Evolutionary conservation across 2,888 invertebrate genomes (phyloP), one percentile per base, ranked within the genome.

Genomic region (Octodonta nipae): DNA sequence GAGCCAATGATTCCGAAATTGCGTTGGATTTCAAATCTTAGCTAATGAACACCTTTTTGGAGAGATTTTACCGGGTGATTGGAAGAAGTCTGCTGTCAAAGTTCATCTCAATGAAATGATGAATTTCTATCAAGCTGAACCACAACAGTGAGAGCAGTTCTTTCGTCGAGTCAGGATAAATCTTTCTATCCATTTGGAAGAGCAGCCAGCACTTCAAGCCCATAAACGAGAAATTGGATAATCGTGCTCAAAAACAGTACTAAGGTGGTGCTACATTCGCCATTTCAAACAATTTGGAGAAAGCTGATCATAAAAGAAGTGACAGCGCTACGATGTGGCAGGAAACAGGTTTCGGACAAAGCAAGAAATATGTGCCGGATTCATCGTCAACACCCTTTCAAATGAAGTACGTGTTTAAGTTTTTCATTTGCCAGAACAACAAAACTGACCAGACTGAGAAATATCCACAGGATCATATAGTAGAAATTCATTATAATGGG

Each of bases 191-290:
- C 40, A 4, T 41, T 41, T 30, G 34, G 36, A 12, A 34, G 26
- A 6, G 20, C 25, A 5, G 13, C 33, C 2, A 36, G 30, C 26
- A 88, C 63, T 87, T 88, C 65, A 73, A 77, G 44, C 86, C 87
- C 10, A 86, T 87, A 42, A 45, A 55, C 28, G 55, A 52, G 22
- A 54, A 52, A 22, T 59, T 58, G 24, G 56, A 59, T 30, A 60
- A 56, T 30, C 34, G 37, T 17, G 60, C 60, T 31, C 70, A 70
- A 56, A 60, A 61, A 15, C 55, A 60, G 32, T 71, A 68, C 54
- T 71, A 68, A 15, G 81, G 83, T 60, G 83, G 83, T 30, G 75
- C 78, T 46, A 76, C 78, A 10, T 83, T 83, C 61, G 68, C 74
- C 43, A 75, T 81, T 45, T 61, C 65, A 46, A 68, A 66, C 49